Percentiles rank a stretch among this genome's conserved stretches.
phyloP scores from a whole-genome alignment of 1,140 invertebrate species.

The Zeugodacus cucurbitae region DNA sequence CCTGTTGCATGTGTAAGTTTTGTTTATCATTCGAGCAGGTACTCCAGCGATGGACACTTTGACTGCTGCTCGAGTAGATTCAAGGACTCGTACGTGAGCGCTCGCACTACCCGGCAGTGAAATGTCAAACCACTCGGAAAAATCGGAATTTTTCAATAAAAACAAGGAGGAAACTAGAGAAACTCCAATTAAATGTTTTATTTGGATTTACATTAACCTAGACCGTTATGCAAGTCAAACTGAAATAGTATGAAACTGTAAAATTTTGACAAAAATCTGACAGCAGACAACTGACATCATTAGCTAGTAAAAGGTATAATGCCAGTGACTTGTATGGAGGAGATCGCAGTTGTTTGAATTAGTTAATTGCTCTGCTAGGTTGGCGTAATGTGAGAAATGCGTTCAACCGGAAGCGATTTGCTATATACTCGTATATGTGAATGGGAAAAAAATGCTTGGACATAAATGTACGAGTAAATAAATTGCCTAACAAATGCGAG shows the following conservation, averaged over 20 bases:
- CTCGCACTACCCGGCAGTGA: background rate
- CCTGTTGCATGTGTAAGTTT: constrained; percentile 29
- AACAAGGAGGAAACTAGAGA: no score
- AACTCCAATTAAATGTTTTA: no score
- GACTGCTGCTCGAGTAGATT: background rate
- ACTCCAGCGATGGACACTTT: background rate
- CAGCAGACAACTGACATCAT: no score
- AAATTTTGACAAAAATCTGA: background rate
- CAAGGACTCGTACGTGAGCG: background rate
- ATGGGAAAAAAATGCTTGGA: background rate
- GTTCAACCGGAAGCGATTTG: background rate
- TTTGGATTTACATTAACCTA: no score
- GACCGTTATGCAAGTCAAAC: no score
- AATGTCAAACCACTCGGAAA: no score
- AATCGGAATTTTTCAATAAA: no score
- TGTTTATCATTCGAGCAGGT: constrained; percentile 11
- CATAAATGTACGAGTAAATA: background rate
- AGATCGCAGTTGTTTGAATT: no score
- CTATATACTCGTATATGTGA: background rate
- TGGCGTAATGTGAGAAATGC: background rate
- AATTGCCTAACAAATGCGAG: background rate
- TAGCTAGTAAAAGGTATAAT: no score
- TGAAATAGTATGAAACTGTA: background rate
- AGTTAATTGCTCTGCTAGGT: no score
- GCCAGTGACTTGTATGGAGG: background rate